Percentiles rank a stretch among this genome's conserved stretches.
These are phyloP conservation scores for Zonotrichia albicollis DNA, from an alignment of 2,797 vertebrate species.

Conservation along the genomic window DNA sequence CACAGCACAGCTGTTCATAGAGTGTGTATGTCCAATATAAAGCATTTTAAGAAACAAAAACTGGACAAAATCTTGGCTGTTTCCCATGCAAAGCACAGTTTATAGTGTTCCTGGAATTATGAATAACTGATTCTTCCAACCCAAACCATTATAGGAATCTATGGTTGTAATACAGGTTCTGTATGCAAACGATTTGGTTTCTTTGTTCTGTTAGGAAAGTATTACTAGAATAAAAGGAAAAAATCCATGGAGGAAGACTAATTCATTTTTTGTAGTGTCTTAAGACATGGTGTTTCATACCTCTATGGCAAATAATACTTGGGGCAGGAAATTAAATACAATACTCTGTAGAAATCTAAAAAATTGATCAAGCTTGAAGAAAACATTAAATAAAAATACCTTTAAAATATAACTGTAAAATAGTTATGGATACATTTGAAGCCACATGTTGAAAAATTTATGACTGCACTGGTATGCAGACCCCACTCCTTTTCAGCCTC, in stretches of 20 bases:
- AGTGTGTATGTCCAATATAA: not conserved
- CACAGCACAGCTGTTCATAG: not conserved
- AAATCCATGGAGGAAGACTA: not conserved
- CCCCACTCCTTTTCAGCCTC: not conserved
- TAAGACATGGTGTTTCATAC: not conserved
- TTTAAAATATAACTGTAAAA: slow-evolving; percentile 21
- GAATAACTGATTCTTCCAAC: not conserved
- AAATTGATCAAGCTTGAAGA: not conserved
- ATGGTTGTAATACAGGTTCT: not conserved
- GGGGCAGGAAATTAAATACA: slow-evolving; percentile 7
- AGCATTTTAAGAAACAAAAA: not conserved
- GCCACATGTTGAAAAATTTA: slow-evolving; percentile 20
- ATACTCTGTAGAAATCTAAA: not conserved
- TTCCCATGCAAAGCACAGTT: not conserved
- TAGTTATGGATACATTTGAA: slow-evolving; percentile 28
- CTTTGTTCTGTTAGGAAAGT: not conserved
- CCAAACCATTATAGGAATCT: not conserved
- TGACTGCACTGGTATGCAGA: not conserved
- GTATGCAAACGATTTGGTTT: not conserved
- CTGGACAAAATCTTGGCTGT: not conserved
- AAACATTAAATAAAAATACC: slow-evolving; percentile 1
- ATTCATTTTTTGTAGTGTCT: not conserved
- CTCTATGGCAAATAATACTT: slow-evolving; percentile 1
- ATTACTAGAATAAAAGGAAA: not conserved
- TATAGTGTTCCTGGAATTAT: not conserved